Conservation (phyloP, 2,888 invertebrate genomes). For the Dysmachus trigonus region DNA sequence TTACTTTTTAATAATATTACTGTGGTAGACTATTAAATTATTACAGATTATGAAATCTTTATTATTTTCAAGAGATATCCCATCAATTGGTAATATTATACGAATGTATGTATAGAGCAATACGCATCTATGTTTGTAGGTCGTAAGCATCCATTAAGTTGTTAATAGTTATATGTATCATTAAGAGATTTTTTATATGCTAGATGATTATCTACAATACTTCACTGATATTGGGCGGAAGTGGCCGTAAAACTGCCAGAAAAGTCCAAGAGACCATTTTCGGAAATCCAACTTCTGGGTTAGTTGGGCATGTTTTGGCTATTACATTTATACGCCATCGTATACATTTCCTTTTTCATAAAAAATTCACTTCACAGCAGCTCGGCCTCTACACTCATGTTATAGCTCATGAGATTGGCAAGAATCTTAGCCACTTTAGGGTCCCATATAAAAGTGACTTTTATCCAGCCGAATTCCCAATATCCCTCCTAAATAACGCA, state of each 20-base stretch:
- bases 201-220: neutral
- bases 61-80: no score
- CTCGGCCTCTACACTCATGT: neutral
- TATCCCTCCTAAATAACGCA: conserved; percentile 15
- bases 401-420: neutral
- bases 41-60: no score
- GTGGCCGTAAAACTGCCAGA: neutral
- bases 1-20: no score
- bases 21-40: no score
- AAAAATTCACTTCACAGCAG: neutral
- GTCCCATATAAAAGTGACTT: conserved; percentile 14
- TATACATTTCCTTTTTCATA: neutral
- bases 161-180: neutral
- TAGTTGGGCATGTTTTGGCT: neutral
- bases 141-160: neutral
- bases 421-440: neutral
- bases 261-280: neutral
- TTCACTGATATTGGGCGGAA: neutral
- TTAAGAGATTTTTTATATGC: neutral
- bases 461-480: neutral
- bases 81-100: no score
- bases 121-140: no score
- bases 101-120: no score
- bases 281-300: neutral
- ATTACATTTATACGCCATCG: neutral